Base-by-base conservation (phyloP, 2,888 invertebrate species). In the Ectobius pallidus region DNA sequence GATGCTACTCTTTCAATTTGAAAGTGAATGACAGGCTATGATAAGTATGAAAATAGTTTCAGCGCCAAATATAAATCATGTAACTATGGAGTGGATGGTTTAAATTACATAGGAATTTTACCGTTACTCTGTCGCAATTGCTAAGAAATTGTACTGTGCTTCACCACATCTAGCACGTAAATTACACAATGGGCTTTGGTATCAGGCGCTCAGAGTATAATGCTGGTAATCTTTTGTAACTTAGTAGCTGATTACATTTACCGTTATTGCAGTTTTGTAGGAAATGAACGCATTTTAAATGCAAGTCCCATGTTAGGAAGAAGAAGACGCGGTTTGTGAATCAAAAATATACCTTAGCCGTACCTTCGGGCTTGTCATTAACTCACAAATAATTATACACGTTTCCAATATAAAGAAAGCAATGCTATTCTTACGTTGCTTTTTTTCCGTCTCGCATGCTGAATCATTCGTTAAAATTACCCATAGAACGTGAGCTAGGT, bases 391-490 rank as follows among this genome's bases (percentile, higher is more conserved):
- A 58, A 58, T 58, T 58, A 58, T 30, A 58, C 58, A 58, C 58
- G 58, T 58, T 58, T 58, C 58, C 58, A 58, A 58, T 58, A 58
- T 30, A 58, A 58, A 58, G 58, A 58, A 30, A 58, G 58, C 32
- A n/a, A 30, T 58, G 58, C 14, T 30, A 58, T 58, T 58, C 58
- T 30, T 16, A 25, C 9, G 58, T 58, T 30, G n/a, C 25, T 58
- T 58, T 58, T 20, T 58, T 58, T 58, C 34, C 11, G 6, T 30
- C n/a, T 25, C 25, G 30, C 22, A 25, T 58, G 58, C 58, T 58
- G 58, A 58, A 58, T 58, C 58, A 58, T 58, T 58, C 58, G 58
- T 58, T 58, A 58, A 58, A 58, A 58, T 58, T 58, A 58, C 58
- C 30, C 30, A 1, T 16, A 30, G 30, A 30, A 58, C 58, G 58